These are phyloP conservation scores for Caenorhabditis zanzibari DNA, from an alignment of 2,888 invertebrate species.

Conservation along the genomic window DNA sequence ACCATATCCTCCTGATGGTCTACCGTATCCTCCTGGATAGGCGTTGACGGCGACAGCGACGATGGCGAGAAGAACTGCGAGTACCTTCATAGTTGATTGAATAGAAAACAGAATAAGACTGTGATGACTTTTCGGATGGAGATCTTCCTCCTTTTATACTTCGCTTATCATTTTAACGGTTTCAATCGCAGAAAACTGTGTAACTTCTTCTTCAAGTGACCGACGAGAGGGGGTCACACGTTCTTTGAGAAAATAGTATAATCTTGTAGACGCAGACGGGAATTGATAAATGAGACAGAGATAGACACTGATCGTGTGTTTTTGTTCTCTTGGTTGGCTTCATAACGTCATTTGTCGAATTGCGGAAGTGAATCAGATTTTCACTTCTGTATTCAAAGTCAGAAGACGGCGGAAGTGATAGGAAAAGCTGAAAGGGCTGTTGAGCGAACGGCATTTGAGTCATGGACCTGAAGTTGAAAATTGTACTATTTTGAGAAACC, in stretches of 20 bases:
- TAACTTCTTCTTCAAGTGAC: slow-evolving; percentile 43
- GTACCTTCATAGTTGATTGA: slow-evolving; percentile 45
- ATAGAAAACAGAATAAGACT: slow-evolving; percentile 7
- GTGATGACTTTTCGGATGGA: not conserved
- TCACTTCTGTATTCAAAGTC: not conserved
- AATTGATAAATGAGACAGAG: slow-evolving; percentile 6
- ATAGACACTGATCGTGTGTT: slow-evolving; percentile 23
- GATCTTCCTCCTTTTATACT: slow-evolving; percentile 44
- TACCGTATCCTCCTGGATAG: slow-evolving; percentile 57
- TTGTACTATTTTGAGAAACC: not conserved
- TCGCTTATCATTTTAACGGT: slow-evolving; percentile 20
- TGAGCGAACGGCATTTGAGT: slow-evolving; percentile 50
- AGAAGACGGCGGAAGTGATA: slow-evolving; percentile 27
- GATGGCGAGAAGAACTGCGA: slow-evolving; percentile 52
- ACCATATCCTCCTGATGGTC: slow-evolving; percentile 52
- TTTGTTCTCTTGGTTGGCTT: slow-evolving; percentile 39
- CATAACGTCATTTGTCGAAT: slow-evolving; percentile 55
- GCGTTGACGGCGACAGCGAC: slow-evolving; percentile 47
- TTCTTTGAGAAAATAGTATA: slow-evolving; percentile 10
- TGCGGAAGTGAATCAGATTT: slow-evolving; percentile 55
- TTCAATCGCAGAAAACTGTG: slow-evolving; percentile 52
- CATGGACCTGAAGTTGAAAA: slow-evolving; percentile 16
- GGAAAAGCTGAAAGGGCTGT: slow-evolving; percentile 33
- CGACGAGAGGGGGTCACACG: slow-evolving; percentile 40
- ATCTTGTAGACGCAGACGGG: slow-evolving; percentile 13